Percentiles rank a stretch among this genome's conserved stretches.
These are phyloP conservation scores for Apteryx owenii DNA, from an alignment of 2,113 vertebrate species.

Conservation along the genomic window DNA sequence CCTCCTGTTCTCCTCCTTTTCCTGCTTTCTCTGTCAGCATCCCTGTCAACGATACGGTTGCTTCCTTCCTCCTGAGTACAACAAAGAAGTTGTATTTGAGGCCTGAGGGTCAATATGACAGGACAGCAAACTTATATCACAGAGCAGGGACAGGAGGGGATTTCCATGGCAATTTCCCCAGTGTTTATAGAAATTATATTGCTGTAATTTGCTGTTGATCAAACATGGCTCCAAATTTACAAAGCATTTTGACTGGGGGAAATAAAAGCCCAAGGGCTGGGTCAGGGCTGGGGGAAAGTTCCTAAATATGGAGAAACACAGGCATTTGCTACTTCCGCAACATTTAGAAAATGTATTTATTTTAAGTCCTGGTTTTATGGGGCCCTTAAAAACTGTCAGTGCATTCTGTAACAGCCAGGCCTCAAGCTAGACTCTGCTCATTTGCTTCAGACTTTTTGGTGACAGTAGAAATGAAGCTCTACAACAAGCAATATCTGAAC, in stretches of 20 bases:
- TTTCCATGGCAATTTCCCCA: background rate
- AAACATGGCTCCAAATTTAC: background rate
- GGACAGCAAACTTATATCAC: background rate
- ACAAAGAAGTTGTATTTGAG: background rate
- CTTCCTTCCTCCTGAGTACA: background rate
- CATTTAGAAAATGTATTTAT: background rate
- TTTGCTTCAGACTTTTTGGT: background rate
- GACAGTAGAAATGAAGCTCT: background rate
- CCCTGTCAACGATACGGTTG: fast-evolving
- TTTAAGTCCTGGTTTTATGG: background rate
- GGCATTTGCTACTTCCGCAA: background rate
- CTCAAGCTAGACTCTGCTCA: background rate
- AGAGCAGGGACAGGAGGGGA: background rate
- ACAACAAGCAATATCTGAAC: background rate
- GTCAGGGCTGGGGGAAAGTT: background rate
- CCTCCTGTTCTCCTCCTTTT: background rate
- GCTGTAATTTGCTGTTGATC: background rate
- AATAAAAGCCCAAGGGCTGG: background rate
- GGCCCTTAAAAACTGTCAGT: background rate
- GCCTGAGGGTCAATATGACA: background rate
- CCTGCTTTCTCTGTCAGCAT: background rate
- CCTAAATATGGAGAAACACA: background rate
- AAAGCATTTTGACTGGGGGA: background rate
- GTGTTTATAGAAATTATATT: fast-evolving
- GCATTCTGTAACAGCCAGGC: background rate